Conservation (phyloP, 2,113 vertebrate genomes). For the Otis tarda region DNA sequence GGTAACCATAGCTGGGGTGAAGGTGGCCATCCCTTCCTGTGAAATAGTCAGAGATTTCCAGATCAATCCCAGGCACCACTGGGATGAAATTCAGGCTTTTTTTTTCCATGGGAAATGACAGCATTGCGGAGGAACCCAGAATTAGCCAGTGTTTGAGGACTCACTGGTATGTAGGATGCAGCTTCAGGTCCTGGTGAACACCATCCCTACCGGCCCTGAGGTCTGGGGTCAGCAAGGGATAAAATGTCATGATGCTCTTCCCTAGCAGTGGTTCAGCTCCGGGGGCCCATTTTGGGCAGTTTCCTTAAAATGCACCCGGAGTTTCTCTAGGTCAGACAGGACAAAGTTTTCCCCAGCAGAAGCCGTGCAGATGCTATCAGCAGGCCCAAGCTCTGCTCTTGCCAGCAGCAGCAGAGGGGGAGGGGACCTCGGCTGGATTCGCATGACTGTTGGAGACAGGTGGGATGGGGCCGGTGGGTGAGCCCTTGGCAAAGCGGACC, state of each 20-base stretch:
- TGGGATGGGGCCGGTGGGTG: neutral
- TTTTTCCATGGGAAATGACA: neutral
- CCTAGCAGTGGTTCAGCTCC: too few species aligned
- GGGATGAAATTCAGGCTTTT: neutral
- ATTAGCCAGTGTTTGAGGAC: neutral
- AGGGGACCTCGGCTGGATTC: accelerated
- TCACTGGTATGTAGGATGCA: neutral
- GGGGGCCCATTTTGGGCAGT: neutral
- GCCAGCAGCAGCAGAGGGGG: neutral
- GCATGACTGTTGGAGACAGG: neutral
- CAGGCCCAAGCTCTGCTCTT: neutral
- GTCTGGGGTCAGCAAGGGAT: neutral
- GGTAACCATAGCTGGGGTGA: neutral
- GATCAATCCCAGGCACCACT: neutral
- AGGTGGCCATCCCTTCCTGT: neutral
- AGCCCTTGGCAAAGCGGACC: conserved; percentile 6
- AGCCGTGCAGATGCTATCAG: accelerated
- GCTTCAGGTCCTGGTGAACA: neutral
- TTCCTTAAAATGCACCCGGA: accelerated
- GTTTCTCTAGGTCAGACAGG: neutral
- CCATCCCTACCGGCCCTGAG: neutral
- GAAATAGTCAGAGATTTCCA: neutral
- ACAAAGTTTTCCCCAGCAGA: neutral
- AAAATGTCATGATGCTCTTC: neutral
- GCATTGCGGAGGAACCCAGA: neutral